Evolutionary conservation across 2,797 vertebrate species (phyloP).

Genomic region (Kryptopterus vitreolus): DNA sequence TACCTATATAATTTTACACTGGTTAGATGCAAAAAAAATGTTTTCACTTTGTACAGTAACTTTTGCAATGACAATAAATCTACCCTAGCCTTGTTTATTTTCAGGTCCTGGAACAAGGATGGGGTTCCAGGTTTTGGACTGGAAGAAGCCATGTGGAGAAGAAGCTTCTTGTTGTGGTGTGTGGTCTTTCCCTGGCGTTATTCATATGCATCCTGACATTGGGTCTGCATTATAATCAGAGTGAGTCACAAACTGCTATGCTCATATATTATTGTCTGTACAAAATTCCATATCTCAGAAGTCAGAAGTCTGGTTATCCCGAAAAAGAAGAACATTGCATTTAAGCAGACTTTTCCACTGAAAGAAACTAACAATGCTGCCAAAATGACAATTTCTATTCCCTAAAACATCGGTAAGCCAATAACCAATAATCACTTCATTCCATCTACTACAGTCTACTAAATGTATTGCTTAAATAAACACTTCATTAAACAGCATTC

Average conservation of each 20-base stretch:
- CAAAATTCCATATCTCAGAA: neutral
- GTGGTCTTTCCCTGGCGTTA: slow-evolving; percentile 69
- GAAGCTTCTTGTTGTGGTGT: slow-evolving; percentile 75
- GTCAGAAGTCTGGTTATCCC: neutral
- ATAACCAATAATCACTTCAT: neutral
- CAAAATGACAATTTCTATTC: neutral
- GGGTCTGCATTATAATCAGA: slow-evolving; percentile 80
- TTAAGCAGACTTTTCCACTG: neutral
- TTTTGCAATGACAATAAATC: too few relatives aligned
- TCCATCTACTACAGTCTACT: neutral
- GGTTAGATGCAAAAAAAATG: too few relatives aligned
- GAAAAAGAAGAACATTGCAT: neutral
- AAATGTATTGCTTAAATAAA: neutral
- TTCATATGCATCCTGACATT: slow-evolving; percentile 76
- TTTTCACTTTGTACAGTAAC: too few relatives aligned
- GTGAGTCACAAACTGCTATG: slow-evolving; percentile 73
- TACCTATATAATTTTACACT: too few relatives aligned
- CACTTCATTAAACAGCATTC: neutral
- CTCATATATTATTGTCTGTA: neutral
- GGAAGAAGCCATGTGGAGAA: slow-evolving; percentile 76
- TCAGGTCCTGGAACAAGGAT: slow-evolving; percentile 77
- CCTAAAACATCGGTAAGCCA: neutral
- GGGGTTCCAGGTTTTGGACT: slow-evolving; percentile 75
- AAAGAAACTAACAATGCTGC: neutral
- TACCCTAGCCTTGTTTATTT: slow-evolving; percentile 23